Conservation (phyloP, 2,797 vertebrate species). For the Alexandromys oeconomus region DNA sequence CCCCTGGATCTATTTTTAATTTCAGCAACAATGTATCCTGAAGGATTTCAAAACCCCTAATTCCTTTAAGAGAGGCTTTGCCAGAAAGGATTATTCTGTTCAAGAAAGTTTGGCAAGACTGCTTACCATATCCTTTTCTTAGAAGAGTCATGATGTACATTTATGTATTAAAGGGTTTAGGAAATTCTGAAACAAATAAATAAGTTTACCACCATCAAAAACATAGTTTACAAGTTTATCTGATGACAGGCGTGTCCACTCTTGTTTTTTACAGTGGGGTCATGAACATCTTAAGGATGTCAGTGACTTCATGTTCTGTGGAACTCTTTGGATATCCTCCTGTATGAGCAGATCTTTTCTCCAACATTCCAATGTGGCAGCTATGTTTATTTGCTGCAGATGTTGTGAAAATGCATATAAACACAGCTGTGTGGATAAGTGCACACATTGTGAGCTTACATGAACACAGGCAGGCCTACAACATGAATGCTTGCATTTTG, state of each 20-base stretch:
- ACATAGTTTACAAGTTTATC: background rate
- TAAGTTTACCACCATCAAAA: background rate
- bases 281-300: background rate
- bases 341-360: background rate
- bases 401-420: background rate
- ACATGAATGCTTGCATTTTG: background rate
- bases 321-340: no score
- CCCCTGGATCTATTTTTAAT: conserved; percentile 26
- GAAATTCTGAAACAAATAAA: background rate
- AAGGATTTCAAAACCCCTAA: conserved; percentile 25
- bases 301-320: background rate
- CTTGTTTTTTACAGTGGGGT: background rate
- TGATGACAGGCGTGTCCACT: background rate
- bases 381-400: background rate
- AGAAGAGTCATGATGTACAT: background rate
- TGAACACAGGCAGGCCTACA: background rate
- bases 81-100: background rate
- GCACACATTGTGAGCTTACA: background rate
- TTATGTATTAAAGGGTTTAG: background rate
- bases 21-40: background rate
- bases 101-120: background rate
- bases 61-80: conserved; percentile 13
- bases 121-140: background rate
- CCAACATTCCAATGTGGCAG: background rate
- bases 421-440: background rate